Evolutionary conservation across 2,888 invertebrate species (phyloP), one percentile per base, ranked within the genome.

Genomic region (Amphipyra berbera): DNA sequence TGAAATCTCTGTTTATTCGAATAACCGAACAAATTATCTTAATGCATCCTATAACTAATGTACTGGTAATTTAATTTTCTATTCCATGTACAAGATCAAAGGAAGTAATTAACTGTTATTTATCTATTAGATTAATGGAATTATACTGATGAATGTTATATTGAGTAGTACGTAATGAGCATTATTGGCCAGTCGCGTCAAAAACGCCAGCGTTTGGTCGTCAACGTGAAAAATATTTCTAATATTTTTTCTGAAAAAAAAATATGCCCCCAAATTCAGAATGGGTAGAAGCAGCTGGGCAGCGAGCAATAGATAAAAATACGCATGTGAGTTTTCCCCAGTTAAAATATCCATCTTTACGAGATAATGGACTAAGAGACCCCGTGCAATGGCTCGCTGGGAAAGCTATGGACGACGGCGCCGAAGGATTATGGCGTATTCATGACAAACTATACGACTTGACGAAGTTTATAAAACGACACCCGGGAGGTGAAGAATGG

Each of bases 401-500:
- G 0, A 97, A 97, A 81, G 94, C 94, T 9, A 85, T 93, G 73
- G 96, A 96, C 68, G 97, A 97, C 76, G 96, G 96, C 0, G 97
- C 97, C 0, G 97, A 97, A 88, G 96, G 96, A 4, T 88, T 97
- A 3, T 98, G 98, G 98, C 95, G 98, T 61, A 95, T 98, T 37
- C 95, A 97, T 66, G 95, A 98, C 86, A 94, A 95, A 41, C 91
- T 99, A 7, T 99, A 99, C 87, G 98, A 99, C 90, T 95, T 99
- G 27, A 96, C 96, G 0, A 95, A 95, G 14, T 99, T 98, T 85
- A 94, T 97, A 8, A 91, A 96, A 2, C 95, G 93, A 42, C 99
- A 99, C 95, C 99, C 99, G 0, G 98, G 98, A 14, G 98, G 99
- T 0, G 83, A 94, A 3, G 96, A 97, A 84, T 98, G 97, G 97